phyloP scores from a whole-genome alignment of 2,113 vertebrate genomes.

The Tauraco erythrolophus region DNA sequence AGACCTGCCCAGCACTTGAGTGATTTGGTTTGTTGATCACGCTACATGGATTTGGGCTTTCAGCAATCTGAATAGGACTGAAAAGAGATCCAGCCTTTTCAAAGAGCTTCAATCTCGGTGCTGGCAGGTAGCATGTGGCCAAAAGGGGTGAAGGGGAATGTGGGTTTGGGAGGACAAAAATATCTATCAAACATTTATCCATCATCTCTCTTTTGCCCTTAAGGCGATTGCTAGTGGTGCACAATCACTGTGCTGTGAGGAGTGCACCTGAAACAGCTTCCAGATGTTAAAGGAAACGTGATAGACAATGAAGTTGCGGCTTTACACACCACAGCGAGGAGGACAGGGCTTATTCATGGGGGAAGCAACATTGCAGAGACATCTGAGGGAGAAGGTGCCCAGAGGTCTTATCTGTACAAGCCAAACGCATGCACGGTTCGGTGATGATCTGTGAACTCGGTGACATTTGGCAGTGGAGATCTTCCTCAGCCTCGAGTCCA shows the following conservation, averaged over 20 bases:
- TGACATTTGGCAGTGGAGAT: not conserved
- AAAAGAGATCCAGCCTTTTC: not conserved
- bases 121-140: not conserved
- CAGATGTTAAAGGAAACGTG: not conserved
- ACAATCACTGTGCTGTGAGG: accelerated
- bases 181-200: not conserved
- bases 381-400: not conserved
- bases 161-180: not conserved
- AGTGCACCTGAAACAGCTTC: not conserved
- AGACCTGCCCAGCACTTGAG: accelerated
- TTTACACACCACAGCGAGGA: not conserved
- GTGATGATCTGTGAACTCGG: accelerated
- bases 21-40: not conserved
- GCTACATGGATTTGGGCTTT: not conserved
- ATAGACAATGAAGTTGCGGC: not conserved
- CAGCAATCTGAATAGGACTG: not conserved
- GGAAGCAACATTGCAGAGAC: not conserved
- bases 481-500: not conserved
- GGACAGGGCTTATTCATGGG: not conserved
- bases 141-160: not conserved
- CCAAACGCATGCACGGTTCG: accelerated
- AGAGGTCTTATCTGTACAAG: not conserved
- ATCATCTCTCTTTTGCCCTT: not conserved
- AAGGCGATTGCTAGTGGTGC: not conserved
- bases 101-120: accelerated